A percentile compares a stretch with the other conserved stretches of the same genome.
These are phyloP conservation scores for Tonatia bakeri DNA, from an alignment of 2,113 vertebrate genomes.

Conservation along the genomic window DNA sequence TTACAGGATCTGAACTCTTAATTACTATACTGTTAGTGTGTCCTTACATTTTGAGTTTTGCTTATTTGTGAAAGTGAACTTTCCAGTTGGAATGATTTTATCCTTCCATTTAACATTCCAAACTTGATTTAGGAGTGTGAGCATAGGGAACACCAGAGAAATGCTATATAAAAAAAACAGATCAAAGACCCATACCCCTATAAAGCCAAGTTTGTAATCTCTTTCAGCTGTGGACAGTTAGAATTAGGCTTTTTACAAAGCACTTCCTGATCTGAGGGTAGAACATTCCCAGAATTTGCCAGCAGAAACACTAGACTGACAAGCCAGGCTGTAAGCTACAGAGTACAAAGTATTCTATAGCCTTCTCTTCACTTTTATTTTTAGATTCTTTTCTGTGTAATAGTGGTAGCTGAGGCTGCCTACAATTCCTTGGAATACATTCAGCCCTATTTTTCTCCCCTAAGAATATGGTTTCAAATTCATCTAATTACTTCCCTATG, in stretches of 20 bases:
- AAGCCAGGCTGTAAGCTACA: neutral
- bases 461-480: slow-evolving; percentile 55
- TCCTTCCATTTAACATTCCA: slow-evolving; percentile 30
- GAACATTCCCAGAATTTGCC: slow-evolving; percentile 41
- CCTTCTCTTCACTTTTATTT: slow-evolving; percentile 47
- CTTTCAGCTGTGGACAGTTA: slow-evolving; percentile 32
- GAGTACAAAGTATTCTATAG: slow-evolving; percentile 40
- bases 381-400: slow-evolving; percentile 44
- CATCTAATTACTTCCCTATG: slow-evolving; percentile 60
- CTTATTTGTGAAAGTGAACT: neutral
- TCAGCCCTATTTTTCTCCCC: slow-evolving; percentile 50
- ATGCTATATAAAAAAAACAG: neutral
- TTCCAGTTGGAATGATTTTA: slow-evolving; percentile 21
- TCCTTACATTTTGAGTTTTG: neutral
- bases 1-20: slow-evolving; percentile 7
- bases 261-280: neutral
- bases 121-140: slow-evolving; percentile 7
- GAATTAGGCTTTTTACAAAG: slow-evolving; percentile 39
- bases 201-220: slow-evolving; percentile 17
- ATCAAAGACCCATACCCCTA: neutral
- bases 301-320: slow-evolving; percentile 32
- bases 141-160: neutral
- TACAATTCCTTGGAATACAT: slow-evolving; percentile 48
- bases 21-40: neutral
- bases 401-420: slow-evolving; percentile 37